A percentile compares a stretch with the other conserved stretches of the same genome.
These are phyloP conservation scores for Anarhynchus alexandrinus DNA, from an alignment of 2,113 vertebrate genomes.

Conservation along the genomic window DNA sequence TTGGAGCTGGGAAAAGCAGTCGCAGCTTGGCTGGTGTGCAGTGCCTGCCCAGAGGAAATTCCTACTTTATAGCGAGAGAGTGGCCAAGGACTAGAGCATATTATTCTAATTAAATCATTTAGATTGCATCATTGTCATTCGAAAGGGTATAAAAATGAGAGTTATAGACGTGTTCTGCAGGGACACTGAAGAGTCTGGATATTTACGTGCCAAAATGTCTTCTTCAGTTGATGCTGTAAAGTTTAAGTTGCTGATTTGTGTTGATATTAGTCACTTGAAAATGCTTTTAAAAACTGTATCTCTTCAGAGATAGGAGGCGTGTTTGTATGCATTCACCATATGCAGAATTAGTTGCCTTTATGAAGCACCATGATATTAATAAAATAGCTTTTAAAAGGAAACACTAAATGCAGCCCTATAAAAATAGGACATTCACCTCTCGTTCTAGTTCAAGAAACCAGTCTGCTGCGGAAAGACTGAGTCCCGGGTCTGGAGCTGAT, in stretches of 20 bases:
- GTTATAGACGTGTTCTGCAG: not conserved
- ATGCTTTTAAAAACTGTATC: not conserved
- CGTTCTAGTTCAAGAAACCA: not conserved
- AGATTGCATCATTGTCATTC: not conserved
- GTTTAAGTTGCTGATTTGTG: not conserved
- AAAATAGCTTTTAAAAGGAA: not conserved
- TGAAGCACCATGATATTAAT: not conserved
- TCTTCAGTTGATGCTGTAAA: not conserved
- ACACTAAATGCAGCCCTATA: not conserved
- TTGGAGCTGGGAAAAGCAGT: not conserved
- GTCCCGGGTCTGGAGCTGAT: not conserved
- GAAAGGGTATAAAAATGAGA: not conserved
- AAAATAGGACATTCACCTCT: not conserved
- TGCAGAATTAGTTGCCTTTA: not conserved
- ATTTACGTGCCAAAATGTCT: not conserved
- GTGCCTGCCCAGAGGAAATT: slow-evolving; percentile 51
- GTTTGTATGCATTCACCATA: not conserved
- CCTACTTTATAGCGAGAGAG: slow-evolving; percentile 2
- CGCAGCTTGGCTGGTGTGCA: not conserved
- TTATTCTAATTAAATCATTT: slow-evolving; percentile 49
- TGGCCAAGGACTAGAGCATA: slow-evolving; percentile 17
- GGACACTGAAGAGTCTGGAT: not conserved
- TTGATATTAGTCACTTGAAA: not conserved
- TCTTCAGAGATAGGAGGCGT: not conserved
- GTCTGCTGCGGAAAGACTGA: not conserved